phyloP scores from a whole-genome alignment of 2,888 invertebrate genomes.

The Asteroscopus sphinx region DNA sequence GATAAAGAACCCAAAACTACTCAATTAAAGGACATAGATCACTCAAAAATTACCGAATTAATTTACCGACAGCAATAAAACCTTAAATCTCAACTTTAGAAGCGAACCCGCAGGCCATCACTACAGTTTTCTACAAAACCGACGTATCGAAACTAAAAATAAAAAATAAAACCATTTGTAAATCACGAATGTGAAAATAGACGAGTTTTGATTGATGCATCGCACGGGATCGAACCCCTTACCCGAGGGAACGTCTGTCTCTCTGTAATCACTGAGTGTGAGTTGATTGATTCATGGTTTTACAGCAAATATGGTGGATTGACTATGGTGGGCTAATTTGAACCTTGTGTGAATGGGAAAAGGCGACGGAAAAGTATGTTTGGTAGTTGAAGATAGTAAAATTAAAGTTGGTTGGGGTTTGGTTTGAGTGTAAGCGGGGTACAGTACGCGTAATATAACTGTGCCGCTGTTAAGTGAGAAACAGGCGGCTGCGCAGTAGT shows the following conservation, averaged over 20 bases:
- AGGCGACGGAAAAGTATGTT: background rate
- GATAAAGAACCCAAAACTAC: conserved; percentile 14
- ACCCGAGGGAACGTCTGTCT: conserved; percentile 65
- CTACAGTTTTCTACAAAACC: conserved; percentile 51
- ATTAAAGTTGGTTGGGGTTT: conserved; percentile 17
- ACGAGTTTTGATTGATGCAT: conserved; percentile 78
- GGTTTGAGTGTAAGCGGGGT: conserved; percentile 37
- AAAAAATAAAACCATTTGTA: conserved; percentile 42
- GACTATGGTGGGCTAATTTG: conserved; percentile 19
- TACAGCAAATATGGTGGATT: conserved; percentile 8
- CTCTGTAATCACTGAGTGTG: conserved; percentile 63
- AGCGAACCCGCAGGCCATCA: conserved; percentile 35
- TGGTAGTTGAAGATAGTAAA: conserved; percentile 18
- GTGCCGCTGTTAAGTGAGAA: too few species aligned
- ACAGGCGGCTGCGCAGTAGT: too few species aligned
- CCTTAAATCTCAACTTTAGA: conserved; percentile 5
- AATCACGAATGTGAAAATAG: conserved; percentile 71
- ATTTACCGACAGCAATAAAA: conserved; percentile 7
- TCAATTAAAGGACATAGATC: conserved; percentile 40
- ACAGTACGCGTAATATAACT: background rate
- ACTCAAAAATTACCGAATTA: conserved; percentile 25
- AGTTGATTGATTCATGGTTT: conserved; percentile 66
- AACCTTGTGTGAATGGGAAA: conserved; percentile 21
- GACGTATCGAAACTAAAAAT: conserved; percentile 29
- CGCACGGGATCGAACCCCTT: conserved; percentile 65